Evolutionary conservation across 2,113 vertebrate species (phyloP).

Genomic region (Abramis brama): DNA sequence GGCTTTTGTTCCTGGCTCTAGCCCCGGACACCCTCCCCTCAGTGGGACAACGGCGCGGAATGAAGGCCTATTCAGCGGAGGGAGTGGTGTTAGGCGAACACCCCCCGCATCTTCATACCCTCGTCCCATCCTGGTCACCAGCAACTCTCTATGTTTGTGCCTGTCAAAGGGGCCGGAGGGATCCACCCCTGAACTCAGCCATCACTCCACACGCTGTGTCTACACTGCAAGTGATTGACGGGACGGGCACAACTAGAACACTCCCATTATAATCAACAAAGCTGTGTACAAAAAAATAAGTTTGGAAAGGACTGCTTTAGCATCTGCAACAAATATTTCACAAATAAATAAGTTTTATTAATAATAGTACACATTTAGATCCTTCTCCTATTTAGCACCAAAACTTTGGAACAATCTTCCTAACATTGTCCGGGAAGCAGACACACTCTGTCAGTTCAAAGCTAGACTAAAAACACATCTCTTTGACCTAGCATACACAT

Average conservation of each 20-base stretch:
- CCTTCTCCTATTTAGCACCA: too few relatives aligned
- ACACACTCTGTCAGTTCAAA: too few relatives aligned
- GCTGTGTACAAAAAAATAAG: neutral
- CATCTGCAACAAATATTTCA: neutral
- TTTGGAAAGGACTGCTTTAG: neutral
- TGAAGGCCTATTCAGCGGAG: neutral
- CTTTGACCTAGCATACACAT: too few relatives aligned
- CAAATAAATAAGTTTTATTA: too few relatives aligned
- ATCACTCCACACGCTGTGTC: neutral
- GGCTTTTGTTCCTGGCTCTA: neutral
- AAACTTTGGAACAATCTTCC: too few relatives aligned
- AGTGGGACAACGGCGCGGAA: slow-evolving; percentile 19
- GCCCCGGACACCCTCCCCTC: slow-evolving; percentile 8
- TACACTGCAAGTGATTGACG: neutral
- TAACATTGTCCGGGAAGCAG: too few relatives aligned
- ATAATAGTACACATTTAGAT: too few relatives aligned
- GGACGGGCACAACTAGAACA: neutral
- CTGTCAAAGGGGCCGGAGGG: slow-evolving; percentile 38
- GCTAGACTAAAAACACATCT: too few relatives aligned
- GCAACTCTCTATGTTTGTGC: slow-evolving; percentile 30
- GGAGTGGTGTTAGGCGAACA: neutral
- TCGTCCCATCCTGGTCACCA: slow-evolving; percentile 27
- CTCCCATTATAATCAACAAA: neutral
- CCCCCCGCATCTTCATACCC: neutral
- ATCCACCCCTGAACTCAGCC: slow-evolving; percentile 42